Conservation (phyloP, 2,113 vertebrate species). For the Oncorhynchus keta region DNA sequence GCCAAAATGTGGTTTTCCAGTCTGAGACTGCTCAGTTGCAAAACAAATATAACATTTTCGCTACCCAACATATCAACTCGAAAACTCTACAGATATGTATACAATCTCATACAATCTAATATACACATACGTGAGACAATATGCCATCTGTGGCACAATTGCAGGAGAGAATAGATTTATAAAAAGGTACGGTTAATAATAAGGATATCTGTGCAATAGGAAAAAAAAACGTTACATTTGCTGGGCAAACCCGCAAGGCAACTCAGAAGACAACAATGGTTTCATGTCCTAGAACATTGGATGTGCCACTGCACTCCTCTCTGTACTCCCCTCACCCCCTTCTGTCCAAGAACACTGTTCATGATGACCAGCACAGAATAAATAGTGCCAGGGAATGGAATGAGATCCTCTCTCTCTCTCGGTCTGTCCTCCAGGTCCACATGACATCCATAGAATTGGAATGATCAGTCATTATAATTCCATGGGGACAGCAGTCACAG, state of each 20-base stretch:
- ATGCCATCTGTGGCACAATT: slow-evolving; percentile 36
- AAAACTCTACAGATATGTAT: slow-evolving; percentile 68
- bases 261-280: slow-evolving; percentile 20
- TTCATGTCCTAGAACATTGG: neutral
- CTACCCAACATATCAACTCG: slow-evolving; percentile 38
- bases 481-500: neutral
- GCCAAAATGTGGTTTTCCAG: neutral
- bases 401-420: neutral
- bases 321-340: neutral
- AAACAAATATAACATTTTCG: slow-evolving; percentile 26
- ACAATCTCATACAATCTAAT: slow-evolving; percentile 50
- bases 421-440: slow-evolving; percentile 3
- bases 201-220: slow-evolving; percentile 42
- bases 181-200: slow-evolving; percentile 32
- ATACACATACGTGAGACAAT: slow-evolving; percentile 52
- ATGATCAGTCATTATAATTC: neutral
- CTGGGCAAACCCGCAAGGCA: neutral
- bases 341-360: slow-evolving; percentile 14
- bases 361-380: slow-evolving; percentile 12
- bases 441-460: slow-evolving; percentile 8
- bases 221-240: neutral
- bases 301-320: neutral
- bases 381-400: neutral
- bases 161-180: slow-evolving; percentile 13
- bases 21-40: neutral